These are phyloP conservation scores for Anthonomus grandis DNA, from an alignment of 1,140 invertebrate genomes.

Conservation along the genomic window DNA sequence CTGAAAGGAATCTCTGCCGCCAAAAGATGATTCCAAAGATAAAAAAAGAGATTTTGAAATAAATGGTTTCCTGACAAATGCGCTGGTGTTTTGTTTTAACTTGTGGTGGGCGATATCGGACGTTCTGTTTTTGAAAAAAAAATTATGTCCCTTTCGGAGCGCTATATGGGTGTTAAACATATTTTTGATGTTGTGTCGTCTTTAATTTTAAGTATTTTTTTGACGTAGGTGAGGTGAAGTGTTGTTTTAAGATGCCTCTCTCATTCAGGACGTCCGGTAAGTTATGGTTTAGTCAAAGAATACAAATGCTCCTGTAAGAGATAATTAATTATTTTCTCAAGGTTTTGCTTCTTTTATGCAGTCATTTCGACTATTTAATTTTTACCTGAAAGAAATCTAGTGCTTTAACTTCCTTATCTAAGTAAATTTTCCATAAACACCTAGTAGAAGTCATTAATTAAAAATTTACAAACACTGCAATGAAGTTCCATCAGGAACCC, in stretches of 20 bases:
- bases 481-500: no score
- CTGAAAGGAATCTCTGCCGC: neutral
- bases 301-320: no score
- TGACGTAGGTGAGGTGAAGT: neutral
- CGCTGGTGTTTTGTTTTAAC: neutral
- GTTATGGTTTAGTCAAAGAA: no score
- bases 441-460: no score
- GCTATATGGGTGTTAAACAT: neutral
- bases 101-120: neutral
- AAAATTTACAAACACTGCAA: no score
- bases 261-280: no score
- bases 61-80: neutral
- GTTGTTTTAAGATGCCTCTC: neutral
- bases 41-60: neutral
- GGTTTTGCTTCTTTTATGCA: no score
- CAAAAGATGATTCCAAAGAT: neutral
- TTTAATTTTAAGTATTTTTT: neutral
- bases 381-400: no score
- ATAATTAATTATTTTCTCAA: no score
- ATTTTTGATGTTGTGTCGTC: neutral
- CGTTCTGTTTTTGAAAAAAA: neutral
- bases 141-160: neutral
- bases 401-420: no score
- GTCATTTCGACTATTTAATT: no score
- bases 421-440: no score